Evolutionary conservation across 2,113 vertebrate genomes (phyloP), one percentile per base, ranked within the genome.

Genomic region (Peromyscus maniculatus): DNA sequence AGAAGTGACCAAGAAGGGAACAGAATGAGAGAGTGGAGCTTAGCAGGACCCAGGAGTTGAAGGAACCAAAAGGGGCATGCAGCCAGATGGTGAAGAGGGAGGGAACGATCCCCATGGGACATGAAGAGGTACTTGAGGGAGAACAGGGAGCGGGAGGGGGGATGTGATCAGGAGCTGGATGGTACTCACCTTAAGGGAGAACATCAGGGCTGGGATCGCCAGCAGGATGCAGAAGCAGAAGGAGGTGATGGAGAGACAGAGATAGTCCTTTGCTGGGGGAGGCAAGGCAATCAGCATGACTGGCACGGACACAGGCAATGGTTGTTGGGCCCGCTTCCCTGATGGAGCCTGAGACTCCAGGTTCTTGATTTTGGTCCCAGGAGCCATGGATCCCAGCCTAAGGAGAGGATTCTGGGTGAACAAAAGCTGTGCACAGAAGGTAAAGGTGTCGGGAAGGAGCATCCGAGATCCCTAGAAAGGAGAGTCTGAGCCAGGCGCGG

Each of bases 161-260:
- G 46, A 17, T 19, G 17, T 86, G 22, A 43, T 59, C 43, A 6
- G 74, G 46, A 36, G 36, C 86, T 24, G 26, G 22, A 13, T 6
- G 28, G 33, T 84, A 21, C 74, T 69, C 80, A 97, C 96, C 91
- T 96, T 92, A 43, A 97, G 4, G 74, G 91, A 97, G 84, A 97
- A 97, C 3, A 66, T 2, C 43, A 97, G 33, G 22, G 86, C 86
- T 0, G 28, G 84, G 9, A 92, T n/a, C 39, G 74, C 95, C 62
- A 94, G 39, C 26, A 59, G 46, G 52, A 96, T 59, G 43, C 55
- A 88, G 94, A 97, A 96, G 82, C 87, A 64, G 15, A 90, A 21
- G n/a, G 79, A 43, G 6, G 59, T 15, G 17, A 94, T 2, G 28
- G 91, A 69, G 8, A 96, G 93, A 52, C 57, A 10, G 17, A 94